Percentiles rank a stretch among this genome's conserved stretches.
These are phyloP conservation scores for Onthophagus sagittarius DNA, from an alignment of 2,888 invertebrate genomes.

Conservation along the genomic window DNA sequence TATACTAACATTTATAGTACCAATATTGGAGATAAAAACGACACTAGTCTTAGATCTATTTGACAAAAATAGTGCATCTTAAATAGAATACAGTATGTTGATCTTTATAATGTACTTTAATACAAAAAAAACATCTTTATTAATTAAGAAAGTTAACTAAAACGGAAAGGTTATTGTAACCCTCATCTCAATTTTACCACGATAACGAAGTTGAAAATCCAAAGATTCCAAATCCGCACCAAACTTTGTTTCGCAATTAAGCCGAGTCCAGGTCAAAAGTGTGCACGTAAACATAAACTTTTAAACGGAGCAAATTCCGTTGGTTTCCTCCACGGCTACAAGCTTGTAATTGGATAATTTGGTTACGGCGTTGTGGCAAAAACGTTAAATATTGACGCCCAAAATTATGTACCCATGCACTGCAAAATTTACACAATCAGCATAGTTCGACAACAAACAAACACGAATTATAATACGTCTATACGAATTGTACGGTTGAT, in stretches of 20 bases:
- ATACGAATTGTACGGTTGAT: neutral
- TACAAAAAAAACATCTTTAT: too few species aligned
- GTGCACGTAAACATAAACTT: neutral
- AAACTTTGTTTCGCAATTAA: neutral
- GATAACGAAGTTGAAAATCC: neutral
- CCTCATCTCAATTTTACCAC: neutral
- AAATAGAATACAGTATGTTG: too few species aligned
- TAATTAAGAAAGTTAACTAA: neutral
- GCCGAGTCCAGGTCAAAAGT: neutral
- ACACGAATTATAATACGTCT: neutral
- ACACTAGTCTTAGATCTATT: too few species aligned
- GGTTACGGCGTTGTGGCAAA: neutral
- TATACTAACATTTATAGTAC: too few species aligned
- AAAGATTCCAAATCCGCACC: neutral
- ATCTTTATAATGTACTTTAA: too few species aligned
- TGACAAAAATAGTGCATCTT: too few species aligned
- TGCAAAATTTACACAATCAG: neutral
- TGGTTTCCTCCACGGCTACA: neutral
- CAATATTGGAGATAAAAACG: too few species aligned
- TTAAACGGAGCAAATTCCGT: neutral
- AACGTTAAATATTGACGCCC: too few species aligned
- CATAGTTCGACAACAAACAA: neutral
- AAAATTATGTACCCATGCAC: neutral
- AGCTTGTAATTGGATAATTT: neutral
- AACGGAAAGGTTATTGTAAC: neutral